Base-by-base conservation (phyloP, 2,888 invertebrate genomes). In the Polyommatus icarus region DNA sequence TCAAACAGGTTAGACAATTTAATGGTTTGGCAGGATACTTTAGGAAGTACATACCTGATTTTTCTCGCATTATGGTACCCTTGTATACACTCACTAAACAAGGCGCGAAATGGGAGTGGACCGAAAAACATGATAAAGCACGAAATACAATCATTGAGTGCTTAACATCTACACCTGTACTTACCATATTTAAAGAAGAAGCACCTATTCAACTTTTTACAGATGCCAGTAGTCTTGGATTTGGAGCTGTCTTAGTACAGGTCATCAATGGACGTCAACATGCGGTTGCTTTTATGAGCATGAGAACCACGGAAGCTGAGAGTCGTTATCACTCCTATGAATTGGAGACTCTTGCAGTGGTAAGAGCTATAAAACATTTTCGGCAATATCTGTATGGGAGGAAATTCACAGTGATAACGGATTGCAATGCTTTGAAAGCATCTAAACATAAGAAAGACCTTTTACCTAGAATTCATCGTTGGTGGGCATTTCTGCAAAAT, bases 401-500 rank as follows among this genome's bases (percentile, higher is more conserved):
- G 0, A 78, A 78, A 40, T 84, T 84, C 54, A 81, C 76, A 29
- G 79, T 83, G 1, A 77, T 83, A 29, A 83, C 84, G 0, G 82
- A 85, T 40, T 87, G 84, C 72, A 86, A 86, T 40, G 83, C 84
- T 0, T 59, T 86, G 0, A 85, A 84, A 78, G 84, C 86, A 0
- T 85, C 85, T 0, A 82, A 82, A 54, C 81, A 83, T 20, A 85
- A 86, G 78, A 79, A 82, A 75, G 85, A 85, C 3, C 71, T 86
- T 0, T 50, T 84, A 0, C 84, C 85, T 0, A 76, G 85, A 0
- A 80, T 86, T 3, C 82, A 84, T 76, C 57, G 85, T 0, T 86
- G 85, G 85, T 87, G 85, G 85, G 80, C 84, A 0, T 86, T 73
- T 73, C 67, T 87, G 0, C 84, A 86, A 79, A 83, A 83, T 57